Conservation (phyloP, 2,113 vertebrate genomes). For the Tachysurus vachellii region DNA sequence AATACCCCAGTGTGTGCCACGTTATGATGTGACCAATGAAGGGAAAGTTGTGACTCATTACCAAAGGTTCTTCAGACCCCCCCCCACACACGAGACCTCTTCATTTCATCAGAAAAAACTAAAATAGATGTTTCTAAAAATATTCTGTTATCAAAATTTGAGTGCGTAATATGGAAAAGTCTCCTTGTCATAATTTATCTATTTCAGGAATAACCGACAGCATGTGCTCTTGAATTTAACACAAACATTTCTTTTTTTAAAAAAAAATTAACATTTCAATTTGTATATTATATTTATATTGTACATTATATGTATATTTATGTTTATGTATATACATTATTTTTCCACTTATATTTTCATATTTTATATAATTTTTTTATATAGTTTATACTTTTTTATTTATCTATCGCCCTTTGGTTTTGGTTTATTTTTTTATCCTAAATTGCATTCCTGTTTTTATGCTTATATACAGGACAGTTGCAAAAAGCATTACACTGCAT, state of each 20-base stretch:
- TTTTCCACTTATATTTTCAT: too few species aligned
- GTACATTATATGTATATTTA: too few species aligned
- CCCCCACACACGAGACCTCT: not conserved
- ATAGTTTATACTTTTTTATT: too few species aligned
- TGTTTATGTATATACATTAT: too few species aligned
- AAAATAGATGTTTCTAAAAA: not conserved
- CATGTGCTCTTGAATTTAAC: not conserved
- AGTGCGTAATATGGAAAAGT: conserved; percentile 11
- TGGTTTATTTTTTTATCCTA: too few species aligned
- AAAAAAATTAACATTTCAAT: not conserved
- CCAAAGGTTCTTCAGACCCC: not conserved
- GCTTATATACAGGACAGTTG: too few species aligned
- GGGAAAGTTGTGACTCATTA: conserved; percentile 27
- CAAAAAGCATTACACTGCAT: too few species aligned
- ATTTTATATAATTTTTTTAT: too few species aligned
- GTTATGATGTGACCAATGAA: not conserved
- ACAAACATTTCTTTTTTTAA: not conserved
- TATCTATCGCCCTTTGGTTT: too few species aligned
- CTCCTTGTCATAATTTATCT: not conserved
- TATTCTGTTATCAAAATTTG: not conserved
- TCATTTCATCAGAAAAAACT: not conserved
- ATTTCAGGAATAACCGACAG: not conserved
- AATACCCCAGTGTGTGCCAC: not conserved
- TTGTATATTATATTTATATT: too few species aligned
- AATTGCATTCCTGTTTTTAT: too few species aligned